phyloP scores from a whole-genome alignment of 2,797 vertebrate species.

The Poeciliopsis presidionis region DNA sequence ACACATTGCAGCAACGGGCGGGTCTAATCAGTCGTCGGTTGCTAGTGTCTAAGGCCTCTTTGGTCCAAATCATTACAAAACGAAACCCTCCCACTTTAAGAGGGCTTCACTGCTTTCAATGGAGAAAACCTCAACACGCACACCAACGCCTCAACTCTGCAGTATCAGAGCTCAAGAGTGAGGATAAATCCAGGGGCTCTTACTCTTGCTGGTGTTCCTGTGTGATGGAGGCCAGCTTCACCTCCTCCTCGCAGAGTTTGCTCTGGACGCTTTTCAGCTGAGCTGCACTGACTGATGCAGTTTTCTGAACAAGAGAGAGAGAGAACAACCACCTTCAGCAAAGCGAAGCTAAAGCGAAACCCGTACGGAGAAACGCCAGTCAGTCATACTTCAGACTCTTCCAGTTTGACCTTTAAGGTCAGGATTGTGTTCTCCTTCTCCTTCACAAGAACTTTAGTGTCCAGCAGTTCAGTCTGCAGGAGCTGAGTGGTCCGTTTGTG shows the following conservation, averaged over 20 bases:
- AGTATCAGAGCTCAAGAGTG: background rate
- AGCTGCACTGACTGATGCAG: constrained; percentile 69
- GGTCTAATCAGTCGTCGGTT: too few relatives aligned
- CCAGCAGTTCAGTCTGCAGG: constrained; percentile 82
- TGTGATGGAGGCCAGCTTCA: constrained; percentile 80
- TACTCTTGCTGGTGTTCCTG: constrained; percentile 83
- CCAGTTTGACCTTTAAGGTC: constrained; percentile 54
- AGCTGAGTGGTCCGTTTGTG: constrained; percentile 76
- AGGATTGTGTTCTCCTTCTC: constrained; percentile 72
- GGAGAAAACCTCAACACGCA: background rate
- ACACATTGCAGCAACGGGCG: background rate
- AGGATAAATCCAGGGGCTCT: constrained; percentile 26
- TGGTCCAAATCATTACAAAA: background rate
- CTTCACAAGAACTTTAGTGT: constrained; percentile 50
- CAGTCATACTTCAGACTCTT: constrained; percentile 62
- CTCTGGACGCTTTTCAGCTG: constrained; percentile 84
- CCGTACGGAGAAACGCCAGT: background rate
- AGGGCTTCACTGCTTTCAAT: background rate
- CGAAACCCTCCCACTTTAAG: background rate
- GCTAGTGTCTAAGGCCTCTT: background rate
- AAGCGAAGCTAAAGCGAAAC: background rate
- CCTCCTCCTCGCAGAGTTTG: constrained; percentile 83
- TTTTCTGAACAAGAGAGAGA: constrained; percentile 63
- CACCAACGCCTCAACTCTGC: background rate
- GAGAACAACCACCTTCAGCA: background rate